These are phyloP conservation scores for Aurelia coerulea DNA, from an alignment of 30 jellyfish, hydroid and myxozoan species.

Conservation along the genomic window DNA sequence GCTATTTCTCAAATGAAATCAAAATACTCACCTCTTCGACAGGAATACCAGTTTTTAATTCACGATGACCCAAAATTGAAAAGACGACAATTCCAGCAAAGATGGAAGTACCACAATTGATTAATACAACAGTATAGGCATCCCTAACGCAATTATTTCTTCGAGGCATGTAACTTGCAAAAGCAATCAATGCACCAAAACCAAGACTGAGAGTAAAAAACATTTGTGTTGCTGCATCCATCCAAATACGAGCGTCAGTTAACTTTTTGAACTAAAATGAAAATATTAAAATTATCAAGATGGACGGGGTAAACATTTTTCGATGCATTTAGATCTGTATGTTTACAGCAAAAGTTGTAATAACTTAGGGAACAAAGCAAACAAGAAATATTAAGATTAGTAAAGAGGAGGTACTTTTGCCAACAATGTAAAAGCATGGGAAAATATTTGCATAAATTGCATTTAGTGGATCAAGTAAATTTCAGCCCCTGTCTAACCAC, in stretches of 20 bases:
- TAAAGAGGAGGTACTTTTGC: too few species aligned
- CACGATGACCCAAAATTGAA: constrained; percentile 94
- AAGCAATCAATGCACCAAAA: constrained; percentile 92
- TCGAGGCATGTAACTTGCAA: constrained; percentile 95
- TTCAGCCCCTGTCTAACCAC: too few species aligned
- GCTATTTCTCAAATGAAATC: background rate
- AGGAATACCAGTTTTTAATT: constrained; percentile 39
- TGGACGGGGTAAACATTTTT: background rate
- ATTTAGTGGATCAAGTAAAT: too few species aligned
- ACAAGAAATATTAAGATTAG: too few species aligned
- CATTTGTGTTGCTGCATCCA: constrained; percentile 99
- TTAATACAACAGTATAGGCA: constrained; percentile 92
- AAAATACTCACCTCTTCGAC: constrained; percentile 59
- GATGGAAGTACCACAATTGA: constrained; percentile 93
- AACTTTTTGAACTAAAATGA: constrained; percentile 67
- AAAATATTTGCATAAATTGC: too few species aligned
- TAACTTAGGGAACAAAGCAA: too few species aligned
- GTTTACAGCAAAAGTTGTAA: too few species aligned
- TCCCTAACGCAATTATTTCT: constrained; percentile 92
- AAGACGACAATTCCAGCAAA: constrained; percentile 98
- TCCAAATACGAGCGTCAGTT: constrained; percentile 87
- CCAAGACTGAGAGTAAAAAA: constrained; percentile 96
- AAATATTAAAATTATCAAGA: background rate
- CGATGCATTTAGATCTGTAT: too few species aligned
- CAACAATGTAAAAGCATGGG: too few species aligned